A percentile compares a stretch with the other conserved stretches of the same genome.
Evolutionary conservation across 2,888 invertebrate species (phyloP).

Genomic region (Omphaloscelis lunosa): DNA sequence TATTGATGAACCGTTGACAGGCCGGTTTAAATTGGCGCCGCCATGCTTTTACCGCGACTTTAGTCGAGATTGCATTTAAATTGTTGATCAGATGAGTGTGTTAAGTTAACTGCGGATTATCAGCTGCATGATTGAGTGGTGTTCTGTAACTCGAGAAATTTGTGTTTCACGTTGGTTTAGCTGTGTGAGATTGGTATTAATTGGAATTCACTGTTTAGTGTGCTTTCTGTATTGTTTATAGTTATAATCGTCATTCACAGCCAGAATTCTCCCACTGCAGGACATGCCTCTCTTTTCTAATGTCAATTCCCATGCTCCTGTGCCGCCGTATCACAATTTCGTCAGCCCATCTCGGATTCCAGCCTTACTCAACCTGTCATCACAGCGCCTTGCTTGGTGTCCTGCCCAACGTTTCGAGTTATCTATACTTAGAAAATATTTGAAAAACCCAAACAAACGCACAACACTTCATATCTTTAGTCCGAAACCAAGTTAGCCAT

Average conservation of each 20-base stretch:
- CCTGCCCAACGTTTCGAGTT: background rate
- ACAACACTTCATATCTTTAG: background rate
- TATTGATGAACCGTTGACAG: constrained; percentile 76
- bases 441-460: background rate
- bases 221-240: background rate
- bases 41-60: constrained; percentile 71
- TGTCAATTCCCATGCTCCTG: background rate
- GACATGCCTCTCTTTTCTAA: too few relatives aligned
- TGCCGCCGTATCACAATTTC: too few relatives aligned
- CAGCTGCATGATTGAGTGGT: background rate
- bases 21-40: constrained; percentile 73
- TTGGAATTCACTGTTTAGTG: background rate
- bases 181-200: background rate
- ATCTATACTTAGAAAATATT: background rate
- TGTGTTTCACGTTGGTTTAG: background rate
- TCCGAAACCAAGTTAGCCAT: background rate
- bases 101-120: constrained; percentile 21
- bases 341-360: background rate
- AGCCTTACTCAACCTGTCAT: background rate
- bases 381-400: background rate
- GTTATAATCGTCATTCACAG: too few relatives aligned
- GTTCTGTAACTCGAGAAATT: background rate
- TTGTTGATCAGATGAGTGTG: constrained; percentile 60
- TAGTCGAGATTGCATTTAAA: constrained; percentile 73
- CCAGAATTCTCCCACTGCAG: too few relatives aligned